A percentile compares a stretch with the other conserved stretches of the same genome.
phyloP scores from a whole-genome alignment of 2,888 invertebrate species.

The Saturnia japonica region DNA sequence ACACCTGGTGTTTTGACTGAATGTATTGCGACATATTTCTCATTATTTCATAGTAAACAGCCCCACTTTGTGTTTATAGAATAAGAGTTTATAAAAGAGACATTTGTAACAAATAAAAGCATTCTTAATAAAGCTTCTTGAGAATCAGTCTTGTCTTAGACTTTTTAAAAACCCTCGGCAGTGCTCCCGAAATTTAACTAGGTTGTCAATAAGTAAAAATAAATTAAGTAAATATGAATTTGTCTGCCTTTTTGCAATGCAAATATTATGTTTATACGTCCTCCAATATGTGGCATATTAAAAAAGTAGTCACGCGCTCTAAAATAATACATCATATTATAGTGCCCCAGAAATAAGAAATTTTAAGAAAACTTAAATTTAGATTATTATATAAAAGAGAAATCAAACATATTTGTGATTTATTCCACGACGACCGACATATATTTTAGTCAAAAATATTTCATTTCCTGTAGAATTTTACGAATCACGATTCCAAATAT shows the following conservation, averaged over 20 bases:
- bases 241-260: not conserved
- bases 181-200: too few species aligned
- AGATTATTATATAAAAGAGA: not conserved
- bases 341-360: too few species aligned
- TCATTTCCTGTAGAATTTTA: slow-evolving; percentile 34
- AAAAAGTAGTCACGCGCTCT: not conserved
- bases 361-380: not conserved
- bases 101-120: too few species aligned
- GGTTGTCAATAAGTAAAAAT: too few species aligned
- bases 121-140: too few species aligned
- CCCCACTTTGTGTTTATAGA: too few species aligned
- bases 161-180: too few species aligned
- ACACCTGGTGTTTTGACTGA: too few species aligned
- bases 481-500: slow-evolving; percentile 43
- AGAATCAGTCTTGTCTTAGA: too few species aligned
- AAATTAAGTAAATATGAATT: not conserved
- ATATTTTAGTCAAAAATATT: not conserved
- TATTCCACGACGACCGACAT: not conserved
- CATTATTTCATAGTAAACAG: too few species aligned
- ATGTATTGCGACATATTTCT: too few species aligned
- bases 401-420: not conserved
- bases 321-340: not conserved
- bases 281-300: not conserved
- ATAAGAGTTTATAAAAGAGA: too few species aligned
- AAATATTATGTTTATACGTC: not conserved